Percentiles rank a stretch among this genome's conserved stretches.
phyloP scores from a whole-genome alignment of 2,888 invertebrate genomes.

The Spicauda simplicius region DNA sequence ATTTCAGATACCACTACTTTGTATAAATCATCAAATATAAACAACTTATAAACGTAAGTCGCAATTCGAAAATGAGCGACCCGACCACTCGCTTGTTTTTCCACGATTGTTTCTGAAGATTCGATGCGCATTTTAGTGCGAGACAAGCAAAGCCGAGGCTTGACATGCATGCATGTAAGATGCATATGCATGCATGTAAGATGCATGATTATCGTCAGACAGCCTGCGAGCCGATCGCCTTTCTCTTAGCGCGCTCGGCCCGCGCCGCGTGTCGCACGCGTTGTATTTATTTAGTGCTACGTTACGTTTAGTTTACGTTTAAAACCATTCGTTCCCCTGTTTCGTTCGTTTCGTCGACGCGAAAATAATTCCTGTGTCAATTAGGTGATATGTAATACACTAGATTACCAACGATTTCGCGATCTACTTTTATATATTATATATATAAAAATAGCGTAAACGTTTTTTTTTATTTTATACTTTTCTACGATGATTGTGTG shows the following conservation, averaged over 20 bases:
- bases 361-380: conserved; percentile 33
- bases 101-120: too few relatives aligned
- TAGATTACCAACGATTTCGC: conserved; percentile 13
- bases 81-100: too few relatives aligned
- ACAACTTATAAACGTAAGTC: too few relatives aligned
- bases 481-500: conserved; percentile 22
- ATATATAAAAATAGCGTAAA: conserved; percentile 33
- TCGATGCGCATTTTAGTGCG: too few relatives aligned
- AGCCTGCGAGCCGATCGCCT: conserved; percentile 41
- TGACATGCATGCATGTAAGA: too few relatives aligned
- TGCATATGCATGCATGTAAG: background rate
- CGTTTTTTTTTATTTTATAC: conserved; percentile 25
- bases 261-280: conserved; percentile 42
- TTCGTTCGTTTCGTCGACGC: conserved; percentile 33
- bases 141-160: background rate
- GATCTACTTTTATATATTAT: conserved; percentile 25
- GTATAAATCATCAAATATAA: too few relatives aligned
- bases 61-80: too few relatives aligned
- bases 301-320: conserved; percentile 54
- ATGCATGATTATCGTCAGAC: background rate
- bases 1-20: too few relatives aligned
- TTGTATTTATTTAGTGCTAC: conserved; percentile 66
- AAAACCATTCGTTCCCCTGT: conserved; percentile 47
- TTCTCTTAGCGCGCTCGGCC: conserved; percentile 32
- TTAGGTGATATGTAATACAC: conserved; percentile 17